Evolutionary conservation across 2,113 vertebrate species (phyloP).

Genomic region (Podocnemis expansa): DNA sequence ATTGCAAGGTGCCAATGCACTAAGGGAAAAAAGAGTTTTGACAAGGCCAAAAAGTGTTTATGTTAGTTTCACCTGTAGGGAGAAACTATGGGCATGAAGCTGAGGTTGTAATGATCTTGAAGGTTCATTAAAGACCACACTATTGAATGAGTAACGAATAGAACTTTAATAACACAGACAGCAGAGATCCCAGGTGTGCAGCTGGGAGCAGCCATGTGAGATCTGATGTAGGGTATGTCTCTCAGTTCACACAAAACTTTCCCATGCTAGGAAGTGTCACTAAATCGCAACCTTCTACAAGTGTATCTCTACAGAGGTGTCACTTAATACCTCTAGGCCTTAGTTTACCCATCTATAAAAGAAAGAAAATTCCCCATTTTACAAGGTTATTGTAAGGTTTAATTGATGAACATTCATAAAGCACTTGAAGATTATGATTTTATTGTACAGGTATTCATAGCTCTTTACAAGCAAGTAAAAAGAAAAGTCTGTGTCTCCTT

Average conservation of each 20-base stretch:
- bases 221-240: too few relatives aligned
- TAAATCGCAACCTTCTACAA: too few relatives aligned
- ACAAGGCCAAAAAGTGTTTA: background rate
- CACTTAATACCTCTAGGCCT: slow-evolving; percentile 14
- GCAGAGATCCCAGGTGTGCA: too few relatives aligned
- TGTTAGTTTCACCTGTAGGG: background rate
- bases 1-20: slow-evolving; percentile 1
- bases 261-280: too few relatives aligned
- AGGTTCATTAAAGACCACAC: too few relatives aligned
- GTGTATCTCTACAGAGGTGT: background rate
- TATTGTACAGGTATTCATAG: background rate
- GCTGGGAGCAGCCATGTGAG: too few relatives aligned
- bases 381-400: background rate
- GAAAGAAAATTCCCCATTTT: background rate
- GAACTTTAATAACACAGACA: too few relatives aligned
- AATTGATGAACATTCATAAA: background rate
- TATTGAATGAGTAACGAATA: too few relatives aligned
- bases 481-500: background rate
- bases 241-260: too few relatives aligned
- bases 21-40: slow-evolving; percentile 8
- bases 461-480: background rate
- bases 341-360: slow-evolving; percentile 25
- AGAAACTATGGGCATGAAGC: background rate
- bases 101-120: background rate
- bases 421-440: background rate